Conservation (phyloP, 2,888 invertebrate species). For the Nymphalis c-album region DNA sequence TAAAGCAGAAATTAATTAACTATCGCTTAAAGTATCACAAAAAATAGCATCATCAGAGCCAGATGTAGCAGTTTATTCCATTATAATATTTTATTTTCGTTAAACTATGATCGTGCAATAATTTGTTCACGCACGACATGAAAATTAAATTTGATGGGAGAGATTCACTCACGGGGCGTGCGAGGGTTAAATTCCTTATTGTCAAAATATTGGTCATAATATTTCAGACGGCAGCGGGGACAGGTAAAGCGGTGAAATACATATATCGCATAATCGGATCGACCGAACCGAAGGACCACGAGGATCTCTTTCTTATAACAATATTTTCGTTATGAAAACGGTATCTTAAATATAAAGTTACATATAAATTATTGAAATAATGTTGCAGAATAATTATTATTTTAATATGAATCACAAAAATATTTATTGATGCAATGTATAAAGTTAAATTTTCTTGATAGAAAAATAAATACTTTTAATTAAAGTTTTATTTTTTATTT, state of each 20-base stretch:
- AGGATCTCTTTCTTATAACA: not conserved
- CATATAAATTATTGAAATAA: too few species aligned
- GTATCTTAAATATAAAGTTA: not conserved
- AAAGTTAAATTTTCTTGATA: too few species aligned
- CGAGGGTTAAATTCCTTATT: constrained; percentile 60
- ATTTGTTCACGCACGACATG: constrained; percentile 77
- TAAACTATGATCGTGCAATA: constrained; percentile 74
- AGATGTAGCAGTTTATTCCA: constrained; percentile 63
- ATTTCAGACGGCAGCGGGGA: constrained; percentile 59
- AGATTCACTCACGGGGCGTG: constrained; percentile 56
- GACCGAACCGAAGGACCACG: constrained; percentile 34
- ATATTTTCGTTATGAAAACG: not conserved
- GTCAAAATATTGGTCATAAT: constrained; percentile 70
- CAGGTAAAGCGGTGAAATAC: constrained; percentile 54
- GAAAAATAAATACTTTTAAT: too few species aligned
- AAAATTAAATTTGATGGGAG: constrained; percentile 72
- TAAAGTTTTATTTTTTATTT: too few species aligned
- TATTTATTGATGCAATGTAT: too few species aligned
- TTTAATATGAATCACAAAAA: too few species aligned
- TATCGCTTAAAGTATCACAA: constrained; percentile 61
- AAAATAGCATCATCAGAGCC: constrained; percentile 66
- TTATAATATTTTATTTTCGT: constrained; percentile 72
- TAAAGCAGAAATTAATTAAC: constrained; percentile 68
- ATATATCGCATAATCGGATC: constrained; percentile 72
- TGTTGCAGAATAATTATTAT: too few species aligned